Evolutionary conservation across 2,113 vertebrate species (phyloP).

Genomic region (Zootoca vivipara): DNA sequence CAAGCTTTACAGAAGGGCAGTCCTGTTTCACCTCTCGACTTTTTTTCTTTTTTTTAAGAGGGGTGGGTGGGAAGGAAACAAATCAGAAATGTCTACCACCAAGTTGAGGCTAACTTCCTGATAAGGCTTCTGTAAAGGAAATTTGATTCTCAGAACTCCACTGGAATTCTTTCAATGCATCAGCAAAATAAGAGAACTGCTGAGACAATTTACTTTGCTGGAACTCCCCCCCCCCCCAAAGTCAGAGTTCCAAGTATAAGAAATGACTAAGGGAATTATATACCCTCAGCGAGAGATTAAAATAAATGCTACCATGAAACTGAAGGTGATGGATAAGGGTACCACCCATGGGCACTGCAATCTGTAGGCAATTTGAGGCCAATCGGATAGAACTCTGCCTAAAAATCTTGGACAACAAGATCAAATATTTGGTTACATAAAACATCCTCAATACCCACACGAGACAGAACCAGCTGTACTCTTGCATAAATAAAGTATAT

Average conservation of each 20-base stretch:
- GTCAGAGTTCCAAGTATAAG: neutral
- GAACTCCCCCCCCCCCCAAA: too few relatives aligned
- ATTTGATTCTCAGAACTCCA: neutral
- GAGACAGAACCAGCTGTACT: too few relatives aligned
- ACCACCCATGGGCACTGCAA: neutral
- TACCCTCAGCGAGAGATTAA: neutral
- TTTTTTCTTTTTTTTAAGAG: too few relatives aligned
- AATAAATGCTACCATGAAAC: neutral
- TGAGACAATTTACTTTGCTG: conserved; percentile 5
- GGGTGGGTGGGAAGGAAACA: neutral
- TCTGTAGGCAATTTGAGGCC: neutral
- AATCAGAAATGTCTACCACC: neutral
- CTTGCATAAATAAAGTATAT: too few relatives aligned
- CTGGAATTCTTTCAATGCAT: neutral
- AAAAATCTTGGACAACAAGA: neutral
- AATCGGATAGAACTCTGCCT: neutral
- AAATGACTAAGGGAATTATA: conserved; percentile 1
- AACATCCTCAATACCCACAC: too few relatives aligned
- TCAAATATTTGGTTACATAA: too few relatives aligned
- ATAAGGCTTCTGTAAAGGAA: conserved; percentile 1
- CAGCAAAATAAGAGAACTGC: conserved; percentile 3
- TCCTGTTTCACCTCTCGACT: neutral
- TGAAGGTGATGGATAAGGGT: neutral
- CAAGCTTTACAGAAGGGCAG: neutral
- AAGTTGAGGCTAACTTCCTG: neutral